phyloP scores from a whole-genome alignment of 2,797 vertebrate species.

The Synanceia verrucosa region DNA sequence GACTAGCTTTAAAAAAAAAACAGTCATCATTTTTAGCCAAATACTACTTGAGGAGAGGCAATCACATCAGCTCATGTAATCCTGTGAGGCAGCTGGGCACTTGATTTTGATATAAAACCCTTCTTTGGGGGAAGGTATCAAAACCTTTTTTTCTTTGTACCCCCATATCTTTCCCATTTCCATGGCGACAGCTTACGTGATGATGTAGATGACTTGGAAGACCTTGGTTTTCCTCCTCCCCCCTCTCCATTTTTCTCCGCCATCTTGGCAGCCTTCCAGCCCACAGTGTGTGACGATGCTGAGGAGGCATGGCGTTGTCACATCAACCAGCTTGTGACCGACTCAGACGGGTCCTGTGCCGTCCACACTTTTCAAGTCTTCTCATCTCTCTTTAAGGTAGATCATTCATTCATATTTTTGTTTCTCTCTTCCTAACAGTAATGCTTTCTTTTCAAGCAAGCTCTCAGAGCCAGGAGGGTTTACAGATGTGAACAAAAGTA shows the following conservation, averaged over 20 bases:
- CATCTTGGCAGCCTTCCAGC: constrained; percentile 97
- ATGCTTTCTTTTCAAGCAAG: not conserved
- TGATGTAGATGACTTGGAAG: constrained; percentile 86
- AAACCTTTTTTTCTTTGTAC: constrained; percentile 36
- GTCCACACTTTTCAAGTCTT: constrained; percentile 99
- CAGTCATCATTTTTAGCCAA: not conserved
- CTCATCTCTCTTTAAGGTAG: constrained; percentile 96
- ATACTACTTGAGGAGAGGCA: not conserved
- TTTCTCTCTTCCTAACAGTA: not conserved
- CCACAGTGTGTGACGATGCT: constrained; percentile 91
- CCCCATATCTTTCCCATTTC: constrained; percentile 37
- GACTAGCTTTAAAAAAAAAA: not conserved
- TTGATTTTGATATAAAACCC: constrained; percentile 12
- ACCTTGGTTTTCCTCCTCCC: constrained; percentile 89
- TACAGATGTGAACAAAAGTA: not conserved
- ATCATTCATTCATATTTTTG: not conserved
- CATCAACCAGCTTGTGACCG: constrained; percentile 94
- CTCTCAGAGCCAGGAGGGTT: not conserved
- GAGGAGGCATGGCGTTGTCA: constrained; percentile 98
- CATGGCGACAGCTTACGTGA: constrained; percentile 87
- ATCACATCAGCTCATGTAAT: not conserved
- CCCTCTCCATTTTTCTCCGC: constrained; percentile 98
- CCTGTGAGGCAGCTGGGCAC: not conserved
- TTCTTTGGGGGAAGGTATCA: constrained; percentile 26
- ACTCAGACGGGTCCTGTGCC: constrained; percentile 94